Percentiles rank a stretch among this genome's conserved stretches.
phyloP scores from a whole-genome alignment of 1,140 invertebrate genomes.

The Plutomurus gul region DNA sequence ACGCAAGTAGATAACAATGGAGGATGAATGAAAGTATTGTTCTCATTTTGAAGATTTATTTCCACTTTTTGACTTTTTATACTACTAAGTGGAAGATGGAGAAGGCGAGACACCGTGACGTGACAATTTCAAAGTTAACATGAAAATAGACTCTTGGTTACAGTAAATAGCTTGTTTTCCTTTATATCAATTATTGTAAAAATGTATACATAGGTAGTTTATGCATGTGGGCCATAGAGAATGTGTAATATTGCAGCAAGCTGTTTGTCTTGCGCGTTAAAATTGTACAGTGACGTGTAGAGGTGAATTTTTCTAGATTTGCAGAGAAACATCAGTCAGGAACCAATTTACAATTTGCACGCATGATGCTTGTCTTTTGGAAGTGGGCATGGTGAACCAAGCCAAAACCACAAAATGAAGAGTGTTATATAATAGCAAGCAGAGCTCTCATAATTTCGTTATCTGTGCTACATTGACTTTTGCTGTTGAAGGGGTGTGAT shows the following conservation, averaged over 20 bases:
- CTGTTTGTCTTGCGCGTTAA: too few species aligned
- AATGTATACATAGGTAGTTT: too few species aligned
- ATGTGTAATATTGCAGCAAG: too few species aligned
- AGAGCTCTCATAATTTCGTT: not conserved
- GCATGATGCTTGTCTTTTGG: not conserved
- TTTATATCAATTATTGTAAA: not conserved
- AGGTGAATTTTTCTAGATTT: too few species aligned
- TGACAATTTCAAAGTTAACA: not conserved
- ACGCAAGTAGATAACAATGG: not conserved
- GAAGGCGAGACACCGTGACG: slow-evolving; percentile 1
- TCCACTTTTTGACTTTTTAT: slow-evolving; percentile 1
- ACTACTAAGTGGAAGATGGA: too few species aligned
- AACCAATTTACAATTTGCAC: slow-evolving; percentile 13
- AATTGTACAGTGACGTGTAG: too few species aligned
- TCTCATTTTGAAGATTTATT: slow-evolving; percentile 4
- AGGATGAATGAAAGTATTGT: not conserved
- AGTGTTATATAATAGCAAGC: not conserved
- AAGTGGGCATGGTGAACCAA: not conserved
- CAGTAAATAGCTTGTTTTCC: not conserved
- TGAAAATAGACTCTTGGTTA: not conserved
- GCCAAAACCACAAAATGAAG: not conserved
- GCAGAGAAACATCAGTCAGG: not conserved
- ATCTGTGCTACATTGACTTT: not conserved
- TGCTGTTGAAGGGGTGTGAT: not conserved
- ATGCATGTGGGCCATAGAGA: too few species aligned